Evolutionary conservation across 2,797 vertebrate genomes (phyloP).

Genomic region (Anguilla obscura): DNA sequence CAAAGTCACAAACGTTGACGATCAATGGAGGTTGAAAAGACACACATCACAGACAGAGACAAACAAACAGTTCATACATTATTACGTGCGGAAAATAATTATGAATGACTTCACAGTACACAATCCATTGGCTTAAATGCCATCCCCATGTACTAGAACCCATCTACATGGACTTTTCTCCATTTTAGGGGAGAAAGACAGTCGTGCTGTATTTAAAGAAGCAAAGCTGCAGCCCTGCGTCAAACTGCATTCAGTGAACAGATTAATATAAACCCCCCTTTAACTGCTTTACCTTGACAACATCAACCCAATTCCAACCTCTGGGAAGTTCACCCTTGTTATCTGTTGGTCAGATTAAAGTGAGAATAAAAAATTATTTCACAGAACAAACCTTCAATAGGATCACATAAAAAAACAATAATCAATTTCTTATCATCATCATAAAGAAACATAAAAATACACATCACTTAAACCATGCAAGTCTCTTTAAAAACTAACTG

Average conservation of each 20-base stretch:
- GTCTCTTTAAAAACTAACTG: neutral
- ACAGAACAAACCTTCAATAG: neutral
- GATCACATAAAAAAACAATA: neutral
- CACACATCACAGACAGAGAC: slow-evolving; percentile 31
- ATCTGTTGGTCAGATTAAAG: slow-evolving; percentile 66
- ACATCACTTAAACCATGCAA: neutral
- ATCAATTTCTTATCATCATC: neutral
- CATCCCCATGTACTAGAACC: neutral
- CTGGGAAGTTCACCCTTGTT: slow-evolving; percentile 93
- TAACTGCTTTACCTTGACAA: slow-evolving; percentile 82
- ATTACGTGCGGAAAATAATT: neutral
- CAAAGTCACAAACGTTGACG: slow-evolving; percentile 39
- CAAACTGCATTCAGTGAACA: neutral
- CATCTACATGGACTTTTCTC: neutral
- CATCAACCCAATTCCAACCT: slow-evolving; percentile 98
- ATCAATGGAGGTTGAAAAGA: slow-evolving; percentile 42
- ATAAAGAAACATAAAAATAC: neutral
- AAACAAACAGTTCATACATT: neutral
- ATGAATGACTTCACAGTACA: neutral
- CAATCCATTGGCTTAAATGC: neutral
- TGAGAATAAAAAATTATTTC: slow-evolving; percentile 9
- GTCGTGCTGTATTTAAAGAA: neutral
- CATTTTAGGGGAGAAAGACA: neutral
- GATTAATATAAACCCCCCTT: neutral
- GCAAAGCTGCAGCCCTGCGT: neutral